phyloP scores from a whole-genome alignment of 2,113 vertebrate species.

The Lepus americanus region DNA sequence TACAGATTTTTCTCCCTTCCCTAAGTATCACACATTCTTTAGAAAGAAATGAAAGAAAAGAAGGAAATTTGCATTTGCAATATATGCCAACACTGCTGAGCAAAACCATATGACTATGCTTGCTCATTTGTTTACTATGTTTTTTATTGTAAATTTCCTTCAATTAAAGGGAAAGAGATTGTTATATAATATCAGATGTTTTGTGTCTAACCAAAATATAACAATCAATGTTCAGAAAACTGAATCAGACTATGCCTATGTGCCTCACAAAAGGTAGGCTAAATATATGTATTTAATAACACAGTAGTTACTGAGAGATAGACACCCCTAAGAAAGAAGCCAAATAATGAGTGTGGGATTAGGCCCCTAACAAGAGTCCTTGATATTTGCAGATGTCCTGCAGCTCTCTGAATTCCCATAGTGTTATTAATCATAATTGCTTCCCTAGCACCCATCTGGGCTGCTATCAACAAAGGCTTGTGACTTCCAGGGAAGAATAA shows the following conservation, averaged over 20 bases:
- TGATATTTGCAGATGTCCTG: slow-evolving; percentile 60
- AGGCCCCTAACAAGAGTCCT: slow-evolving; percentile 18
- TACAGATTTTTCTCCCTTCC: background rate
- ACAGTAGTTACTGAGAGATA: slow-evolving; percentile 17
- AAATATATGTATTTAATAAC: background rate
- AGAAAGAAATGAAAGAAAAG: background rate
- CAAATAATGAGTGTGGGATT: background rate
- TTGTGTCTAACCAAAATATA: slow-evolving; percentile 21
- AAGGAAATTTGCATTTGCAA: background rate
- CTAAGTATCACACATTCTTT: background rate
- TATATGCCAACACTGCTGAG: background rate
- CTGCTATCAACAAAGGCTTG: slow-evolving; percentile 68
- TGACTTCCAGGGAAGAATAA: slow-evolving; percentile 66
- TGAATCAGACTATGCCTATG: background rate
- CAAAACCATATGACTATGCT: background rate
- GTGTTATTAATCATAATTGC: slow-evolving; percentile 68
- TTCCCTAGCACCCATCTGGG: slow-evolving; percentile 73
- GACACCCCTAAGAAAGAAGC: background rate
- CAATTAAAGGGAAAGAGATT: background rate
- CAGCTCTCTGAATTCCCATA: slow-evolving; percentile 57
- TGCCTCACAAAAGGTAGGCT: background rate
- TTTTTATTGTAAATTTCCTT: slow-evolving; percentile 29
- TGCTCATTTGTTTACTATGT: slow-evolving; percentile 19
- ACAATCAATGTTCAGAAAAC: background rate
- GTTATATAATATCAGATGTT: background rate